Base-by-base conservation (phyloP, 2,113 vertebrate genomes). In the Notarius quadriscutis region DNA sequence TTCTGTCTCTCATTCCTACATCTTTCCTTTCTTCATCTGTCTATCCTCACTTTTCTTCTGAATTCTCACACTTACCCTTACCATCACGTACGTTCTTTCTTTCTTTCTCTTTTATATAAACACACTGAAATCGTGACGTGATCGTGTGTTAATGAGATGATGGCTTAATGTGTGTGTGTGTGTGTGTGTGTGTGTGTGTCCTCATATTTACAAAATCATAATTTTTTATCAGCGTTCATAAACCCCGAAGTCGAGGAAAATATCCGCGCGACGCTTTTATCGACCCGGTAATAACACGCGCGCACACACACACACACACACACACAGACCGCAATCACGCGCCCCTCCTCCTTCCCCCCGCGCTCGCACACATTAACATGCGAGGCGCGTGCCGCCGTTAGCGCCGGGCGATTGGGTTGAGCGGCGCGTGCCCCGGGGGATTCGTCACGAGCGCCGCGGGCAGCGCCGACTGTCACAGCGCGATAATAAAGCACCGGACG, bases 401-500 rank as follows among this genome's bases (percentile, higher is more conserved):
- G 94, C 92, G 93, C 92, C 92, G 91, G 93, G 92, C 92, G 90
- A 95, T 94, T 95, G 94, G 92, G 93, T 95, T 95, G 93, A 94
- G 94, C 93, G 91, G 92, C 93, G 94, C 93, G 93, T 93, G 93
- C 93, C 92, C 94, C 92, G 93, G 92, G 94, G 94, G 93, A 92
- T 93, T 93, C 90, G 87, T 90, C 90, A 81, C 91, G 93, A 92
- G 90, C 91, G 81, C 85, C 84, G 88, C 92, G 93, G 94, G 95
- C 91, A 93, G 94, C 91, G 91, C 92, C 55, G 79, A 88, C 95
- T 95, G 94, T 95, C 94, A 96, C 93, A 95, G 94, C 94, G 91
- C 94, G 94, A 95, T 95, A 95, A 95, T 95, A 95, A 95, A 95
- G 94, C 93, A 94, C 92, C 91, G 77, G 94, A 95, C 94, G 94